Base-by-base conservation (phyloP, 2,113 vertebrate genomes). In the Varanus salvator region DNA sequence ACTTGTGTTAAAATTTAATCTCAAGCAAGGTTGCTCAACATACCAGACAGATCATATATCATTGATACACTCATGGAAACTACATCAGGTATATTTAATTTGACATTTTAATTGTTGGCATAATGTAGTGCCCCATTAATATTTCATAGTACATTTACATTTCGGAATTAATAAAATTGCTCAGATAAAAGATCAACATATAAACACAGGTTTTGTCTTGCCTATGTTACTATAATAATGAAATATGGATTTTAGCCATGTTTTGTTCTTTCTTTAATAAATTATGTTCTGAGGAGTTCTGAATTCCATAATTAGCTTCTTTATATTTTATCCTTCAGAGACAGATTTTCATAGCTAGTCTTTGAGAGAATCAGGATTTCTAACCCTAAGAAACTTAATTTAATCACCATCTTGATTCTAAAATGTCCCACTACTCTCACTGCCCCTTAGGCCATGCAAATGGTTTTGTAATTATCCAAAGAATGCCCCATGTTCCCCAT, bases 81-180 rank as follows among this genome's bases (percentile, higher is more conserved):
- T 92, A 71, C 19, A 87, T 93, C 89, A 93, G 93, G 89, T 91
- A 71, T 92, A 93, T 69, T 82, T 90, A 94, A 93, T 77, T 89
- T 1, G 54, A 78, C 3, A 69, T 92, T 77, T 93, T 95, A 93
- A 93, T 82, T 93, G 77, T 89, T 96, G 72, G 87, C 75, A 86
- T 89, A 90, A 72, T 89, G 84, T 87, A 89, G n/a, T 94, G 85
- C 31, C 75, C 80, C 91, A 21, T 5, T 25, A 87, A 71, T 92
- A 92, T 92, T 95, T 95, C 92, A 92, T 82, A 91, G 86, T 90
- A 57, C 81, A 86, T 95, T 82, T 93, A 94, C 93, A 95, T 95
- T 95, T 94, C 81, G 85, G 92, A 96, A 95, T 80, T 87, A 92
- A 95, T 96, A 95, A 93, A 82, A 94, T 96, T 95, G 93, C 90